Percentiles rank a stretch among this genome's conserved stretches.
phyloP scores from a whole-genome alignment of 1,140 invertebrate species.

The Copidosoma floridanum region DNA sequence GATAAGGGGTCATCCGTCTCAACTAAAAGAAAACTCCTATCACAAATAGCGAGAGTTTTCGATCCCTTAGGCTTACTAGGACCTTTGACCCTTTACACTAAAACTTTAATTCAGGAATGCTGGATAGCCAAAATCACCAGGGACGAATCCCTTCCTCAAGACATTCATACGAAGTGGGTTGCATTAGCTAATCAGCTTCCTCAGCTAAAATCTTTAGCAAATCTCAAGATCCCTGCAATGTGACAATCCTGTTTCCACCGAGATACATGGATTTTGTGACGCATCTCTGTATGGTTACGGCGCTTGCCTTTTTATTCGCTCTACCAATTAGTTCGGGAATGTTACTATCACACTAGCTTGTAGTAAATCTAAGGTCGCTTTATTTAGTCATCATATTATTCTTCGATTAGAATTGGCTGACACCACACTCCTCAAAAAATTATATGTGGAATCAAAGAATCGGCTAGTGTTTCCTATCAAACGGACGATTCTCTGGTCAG shows the following conservation, averaged over 20 bases:
- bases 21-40: too few species aligned
- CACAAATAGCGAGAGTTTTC: too few species aligned
- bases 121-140: not conserved
- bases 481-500: not conserved
- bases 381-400: too few species aligned
- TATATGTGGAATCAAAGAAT: not conserved
- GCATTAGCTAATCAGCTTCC: not conserved
- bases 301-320: too few species aligned
- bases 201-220: not conserved
- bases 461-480: too few species aligned
- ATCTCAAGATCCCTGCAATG: not conserved
- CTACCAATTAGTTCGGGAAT: not conserved
- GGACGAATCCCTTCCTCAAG: too few species aligned
- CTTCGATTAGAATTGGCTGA: not conserved
- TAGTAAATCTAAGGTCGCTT: too few species aligned
- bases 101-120: not conserved
- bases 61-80: too few species aligned
- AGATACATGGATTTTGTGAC: not conserved
- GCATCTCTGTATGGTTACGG: not conserved
- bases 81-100: too few species aligned
- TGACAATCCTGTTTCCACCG: too few species aligned
- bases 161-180: not conserved
- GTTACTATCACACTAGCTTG: too few species aligned
- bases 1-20: too few species aligned
- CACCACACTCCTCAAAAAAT: not conserved